Evolutionary conservation across 2,113 vertebrate species (phyloP), one percentile per base, ranked within the genome.

Genomic region (Chiloscyllium plagiosum): DNA sequence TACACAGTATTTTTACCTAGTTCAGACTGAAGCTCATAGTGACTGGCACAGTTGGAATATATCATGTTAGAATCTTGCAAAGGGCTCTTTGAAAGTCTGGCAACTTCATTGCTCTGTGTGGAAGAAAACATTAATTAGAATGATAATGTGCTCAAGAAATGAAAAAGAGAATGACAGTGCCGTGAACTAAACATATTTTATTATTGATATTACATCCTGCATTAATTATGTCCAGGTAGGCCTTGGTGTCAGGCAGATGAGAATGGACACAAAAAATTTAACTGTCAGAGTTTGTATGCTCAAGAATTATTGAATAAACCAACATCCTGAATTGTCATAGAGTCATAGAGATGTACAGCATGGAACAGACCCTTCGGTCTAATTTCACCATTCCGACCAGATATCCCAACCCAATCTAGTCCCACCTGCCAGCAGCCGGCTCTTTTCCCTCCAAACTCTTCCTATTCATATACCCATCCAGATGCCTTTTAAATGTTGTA

Each of bases 11-110:
- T 95, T 96, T 98, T 98, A 99, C 99, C 99, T 97, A 99, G 98
- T 97, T 99, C 98, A 89, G 98, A 98, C 96, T 99, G 98, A 37
- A 99, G 98, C 97, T 99, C 98, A 98, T 99, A 99, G 97, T 99
- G 98, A 96, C 98, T 97, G 1, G 98, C 97, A 95, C 98, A 97
- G 2, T 98, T 97, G 24, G 98, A 98, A 96, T 98, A 97, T 87
- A 97, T 97, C 78, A 98, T 96, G 96, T 97, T 96, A 97, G 98
- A 98, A 97, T 98, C 97, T 19, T 97, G 96, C 96, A 97, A 97
- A 3, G 96, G 95, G 6, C 61, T 93, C 61, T 66, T 65, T 47
- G 94, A 70, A 76, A 42, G 22, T 20, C 22, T 24, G 29, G 37
- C 72, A 72, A 72, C 50, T 24, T 70, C 94, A 95, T 95, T 29